Percentiles rank a stretch among this genome's conserved stretches.
phyloP scores from a whole-genome alignment of 2,888 invertebrate genomes.

The Resseliella maxima region DNA sequence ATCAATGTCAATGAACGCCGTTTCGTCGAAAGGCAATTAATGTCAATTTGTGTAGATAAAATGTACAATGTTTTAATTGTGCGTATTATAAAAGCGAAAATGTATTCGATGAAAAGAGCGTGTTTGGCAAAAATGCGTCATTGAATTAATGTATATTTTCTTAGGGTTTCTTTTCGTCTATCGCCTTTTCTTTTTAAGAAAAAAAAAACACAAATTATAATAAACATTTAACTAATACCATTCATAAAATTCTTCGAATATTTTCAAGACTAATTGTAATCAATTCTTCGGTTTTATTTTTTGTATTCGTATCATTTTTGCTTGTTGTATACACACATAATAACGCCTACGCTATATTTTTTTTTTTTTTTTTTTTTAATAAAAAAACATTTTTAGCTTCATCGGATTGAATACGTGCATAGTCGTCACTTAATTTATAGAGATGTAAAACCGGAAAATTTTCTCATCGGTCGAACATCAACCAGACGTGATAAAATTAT shows the following conservation, averaged over 20 bases:
- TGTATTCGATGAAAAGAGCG: no score
- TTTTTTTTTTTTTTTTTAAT: no score
- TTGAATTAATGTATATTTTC: not conserved
- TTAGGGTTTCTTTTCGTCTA: slow-evolving; percentile 8
- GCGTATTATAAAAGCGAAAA: no score
- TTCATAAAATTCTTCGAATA: not conserved
- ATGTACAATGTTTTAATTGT: not conserved
- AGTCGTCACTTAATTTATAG: slow-evolving; percentile 98
- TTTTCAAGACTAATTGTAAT: slow-evolving; percentile 13
- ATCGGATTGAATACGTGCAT: slow-evolving; percentile 99
- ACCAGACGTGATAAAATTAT: slow-evolving; percentile 98
- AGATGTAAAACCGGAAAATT: slow-evolving; percentile 99
- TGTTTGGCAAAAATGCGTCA: not conserved
- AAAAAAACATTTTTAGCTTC: slow-evolving; percentile 74
- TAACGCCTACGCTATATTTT: slow-evolving; percentile 1
- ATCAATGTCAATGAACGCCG: no score
- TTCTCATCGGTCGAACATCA: slow-evolving; percentile 97
- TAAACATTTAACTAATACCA: not conserved
- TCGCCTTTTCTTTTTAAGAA: not conserved
- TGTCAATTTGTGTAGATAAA: not conserved
- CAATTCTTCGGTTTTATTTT: not conserved
- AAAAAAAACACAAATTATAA: not conserved
- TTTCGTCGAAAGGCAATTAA: not conserved
- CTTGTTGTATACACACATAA: not conserved
- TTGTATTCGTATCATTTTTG: not conserved